Percentiles rank a stretch among this genome's conserved stretches.
Conservation (phyloP, 2,888 invertebrate species). For the Dynastes tityus region DNA sequence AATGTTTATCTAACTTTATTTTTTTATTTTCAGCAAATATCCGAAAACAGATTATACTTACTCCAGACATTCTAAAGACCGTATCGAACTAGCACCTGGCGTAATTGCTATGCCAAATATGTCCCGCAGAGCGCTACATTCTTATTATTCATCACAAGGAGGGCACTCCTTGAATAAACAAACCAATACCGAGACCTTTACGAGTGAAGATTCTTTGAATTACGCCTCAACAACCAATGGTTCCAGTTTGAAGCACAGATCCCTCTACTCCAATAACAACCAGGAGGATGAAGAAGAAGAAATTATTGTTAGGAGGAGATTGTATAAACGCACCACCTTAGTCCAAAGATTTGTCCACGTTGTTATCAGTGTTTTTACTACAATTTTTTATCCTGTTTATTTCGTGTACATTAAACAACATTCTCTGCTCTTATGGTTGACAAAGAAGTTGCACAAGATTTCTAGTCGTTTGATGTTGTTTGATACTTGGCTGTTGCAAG, state of each 20-base stretch:
- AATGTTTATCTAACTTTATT: not conserved
- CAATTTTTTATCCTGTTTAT: constrained; percentile 58
- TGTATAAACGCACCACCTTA: not conserved
- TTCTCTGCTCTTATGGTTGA: constrained; percentile 59
- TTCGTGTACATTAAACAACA: constrained; percentile 59
- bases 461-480: constrained; percentile 66
- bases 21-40: constrained; percentile 77
- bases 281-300: constrained; percentile 32
- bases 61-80: constrained; percentile 85
- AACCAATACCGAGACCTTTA: constrained; percentile 63
- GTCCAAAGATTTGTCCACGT: constrained; percentile 51
- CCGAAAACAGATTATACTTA: constrained; percentile 95
- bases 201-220: constrained; percentile 3
- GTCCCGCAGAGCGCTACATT: constrained; percentile 81
- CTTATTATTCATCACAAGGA: constrained; percentile 56
- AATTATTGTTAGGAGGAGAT: constrained; percentile 31
- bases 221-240: constrained; percentile 32
- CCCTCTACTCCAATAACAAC: constrained; percentile 13
- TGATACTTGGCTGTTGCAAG: constrained; percentile 67
- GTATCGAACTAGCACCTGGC: constrained; percentile 85
- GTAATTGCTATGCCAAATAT: constrained; percentile 91
- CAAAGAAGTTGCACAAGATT: constrained; percentile 63
- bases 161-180: constrained; percentile 60
- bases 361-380: constrained; percentile 54
- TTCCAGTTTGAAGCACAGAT: constrained; percentile 23